Evolutionary conservation across 1,140 invertebrate species (phyloP).

Genomic region (Meloidogyne chitwoodi): DNA sequence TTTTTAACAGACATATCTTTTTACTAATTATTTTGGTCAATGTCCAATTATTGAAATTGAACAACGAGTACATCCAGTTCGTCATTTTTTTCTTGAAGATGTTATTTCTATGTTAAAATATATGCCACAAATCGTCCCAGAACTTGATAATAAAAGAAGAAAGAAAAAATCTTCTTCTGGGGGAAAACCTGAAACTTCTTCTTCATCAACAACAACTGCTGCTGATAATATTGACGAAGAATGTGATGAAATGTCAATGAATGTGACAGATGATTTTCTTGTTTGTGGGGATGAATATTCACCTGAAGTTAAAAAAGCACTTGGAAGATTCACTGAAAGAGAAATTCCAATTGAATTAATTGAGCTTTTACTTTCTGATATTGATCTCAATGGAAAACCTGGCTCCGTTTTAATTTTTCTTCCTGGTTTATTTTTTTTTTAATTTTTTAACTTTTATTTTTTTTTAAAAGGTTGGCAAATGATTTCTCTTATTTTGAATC

Average conservation of each 20-base stretch:
- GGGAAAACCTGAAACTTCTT: conserved; percentile 25
- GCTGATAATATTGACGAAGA: conserved; percentile 29
- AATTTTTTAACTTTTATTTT: neutral
- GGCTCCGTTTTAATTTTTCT: conserved; percentile 84
- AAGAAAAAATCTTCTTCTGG: neutral
- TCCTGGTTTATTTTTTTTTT: conserved; percentile 64
- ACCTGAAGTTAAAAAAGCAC: conserved; percentile 31
- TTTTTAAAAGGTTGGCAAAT: conserved; percentile 73
- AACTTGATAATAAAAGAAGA: conserved; percentile 36
- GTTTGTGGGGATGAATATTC: conserved; percentile 20
- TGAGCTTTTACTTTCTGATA: conserved; percentile 51
- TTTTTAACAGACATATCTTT: conserved; percentile 50
- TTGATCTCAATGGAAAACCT: conserved; percentile 49
- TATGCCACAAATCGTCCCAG: conserved; percentile 35
- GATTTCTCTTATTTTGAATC: conserved; percentile 73
- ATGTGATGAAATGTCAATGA: conserved; percentile 22
- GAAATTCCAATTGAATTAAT: conserved; percentile 55
- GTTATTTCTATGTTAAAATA: conserved; percentile 46
- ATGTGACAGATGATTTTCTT: neutral
- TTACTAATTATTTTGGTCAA: conserved; percentile 62
- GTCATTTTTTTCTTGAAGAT: conserved; percentile 59
- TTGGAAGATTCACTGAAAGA: conserved; percentile 44
- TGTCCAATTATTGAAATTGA: conserved; percentile 62
- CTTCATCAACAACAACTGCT: no score
- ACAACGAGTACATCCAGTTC: conserved; percentile 61